Conservation (phyloP, 1,140 invertebrate species). For the Cyclargus thomasi region DNA sequence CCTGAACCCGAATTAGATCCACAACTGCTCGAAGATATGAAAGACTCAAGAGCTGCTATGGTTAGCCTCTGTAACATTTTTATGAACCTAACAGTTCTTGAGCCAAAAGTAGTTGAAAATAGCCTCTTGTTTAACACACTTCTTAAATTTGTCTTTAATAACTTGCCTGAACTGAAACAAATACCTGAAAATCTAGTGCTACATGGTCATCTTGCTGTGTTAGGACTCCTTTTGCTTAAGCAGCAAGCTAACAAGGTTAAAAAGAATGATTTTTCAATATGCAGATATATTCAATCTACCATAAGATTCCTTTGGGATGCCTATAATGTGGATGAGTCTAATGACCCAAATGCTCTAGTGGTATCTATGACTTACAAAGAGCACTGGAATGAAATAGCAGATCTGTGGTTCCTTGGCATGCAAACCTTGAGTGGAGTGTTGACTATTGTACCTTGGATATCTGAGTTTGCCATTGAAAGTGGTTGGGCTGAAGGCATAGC, state of each 20-base stretch:
- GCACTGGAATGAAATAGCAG: constrained; percentile 90
- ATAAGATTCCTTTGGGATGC: constrained; percentile 95
- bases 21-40: constrained; percentile 85
- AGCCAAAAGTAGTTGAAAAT: constrained; percentile 86
- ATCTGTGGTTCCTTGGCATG: constrained; percentile 95
- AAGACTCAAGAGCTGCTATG: constrained; percentile 87
- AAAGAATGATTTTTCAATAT: constrained; percentile 91
- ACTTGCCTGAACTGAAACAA: constrained; percentile 88
- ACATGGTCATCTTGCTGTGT: constrained; percentile 87
- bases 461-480: constrained; percentile 92
- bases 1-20: constrained; percentile 84
- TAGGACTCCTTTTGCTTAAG: constrained; percentile 89
- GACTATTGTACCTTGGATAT: constrained; percentile 89
- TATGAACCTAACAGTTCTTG: constrained; percentile 93
- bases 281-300: constrained; percentile 89
- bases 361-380: constrained; percentile 90
- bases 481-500: constrained; percentile 94
- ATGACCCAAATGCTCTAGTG: constrained; percentile 85
- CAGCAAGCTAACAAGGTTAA: constrained; percentile 87
- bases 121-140: constrained; percentile 85
- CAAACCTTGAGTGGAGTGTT: constrained; percentile 90
- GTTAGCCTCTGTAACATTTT: constrained; percentile 92
- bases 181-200: constrained; percentile 89
- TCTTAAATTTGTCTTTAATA: constrained; percentile 90
- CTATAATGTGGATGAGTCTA: constrained; percentile 90